Conservation (phyloP, 2,888 invertebrate species). For the Eristalinus aeneus region DNA sequence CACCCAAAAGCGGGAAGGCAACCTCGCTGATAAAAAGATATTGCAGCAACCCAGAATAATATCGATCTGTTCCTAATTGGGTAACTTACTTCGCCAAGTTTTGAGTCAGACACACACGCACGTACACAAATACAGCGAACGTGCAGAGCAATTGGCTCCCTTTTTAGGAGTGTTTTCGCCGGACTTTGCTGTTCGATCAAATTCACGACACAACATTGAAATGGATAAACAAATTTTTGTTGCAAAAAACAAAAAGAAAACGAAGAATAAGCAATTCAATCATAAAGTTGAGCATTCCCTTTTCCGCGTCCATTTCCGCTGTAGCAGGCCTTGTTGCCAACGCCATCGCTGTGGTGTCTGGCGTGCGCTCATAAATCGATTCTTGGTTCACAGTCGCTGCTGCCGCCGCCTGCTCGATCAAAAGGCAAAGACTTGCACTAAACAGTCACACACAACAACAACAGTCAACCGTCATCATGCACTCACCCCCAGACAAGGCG, state of each 20-base stretch:
- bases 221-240: slow-evolving; percentile 16
- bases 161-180: not conserved
- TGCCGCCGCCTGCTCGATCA: slow-evolving; percentile 35
- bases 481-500: slow-evolving; percentile 66
- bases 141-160: not conserved
- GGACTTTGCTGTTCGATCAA: slow-evolving; percentile 51
- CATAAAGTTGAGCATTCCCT: slow-evolving; percentile 24
- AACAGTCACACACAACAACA: slow-evolving; percentile 12
- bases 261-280: not conserved
- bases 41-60: slow-evolving; percentile 29
- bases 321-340: slow-evolving; percentile 51
- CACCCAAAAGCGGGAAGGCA: not conserved
- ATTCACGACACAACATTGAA: slow-evolving; percentile 39
- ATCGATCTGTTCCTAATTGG: slow-evolving; percentile 59
- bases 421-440: slow-evolving; percentile 16
- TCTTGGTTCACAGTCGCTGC: slow-evolving; percentile 43
- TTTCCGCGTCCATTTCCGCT: slow-evolving; percentile 57
- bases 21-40: not conserved
- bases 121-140: not conserved
- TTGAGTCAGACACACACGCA: slow-evolving; percentile 6
- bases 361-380: slow-evolving; percentile 55
- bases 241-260: not conserved
- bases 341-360: slow-evolving; percentile 32
- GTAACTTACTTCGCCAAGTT: slow-evolving; percentile 43
- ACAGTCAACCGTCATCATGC: slow-evolving; percentile 10